Evolutionary conservation across 2,888 invertebrate genomes (phyloP).

Genomic region (Ormyrus pomaceus): DNA sequence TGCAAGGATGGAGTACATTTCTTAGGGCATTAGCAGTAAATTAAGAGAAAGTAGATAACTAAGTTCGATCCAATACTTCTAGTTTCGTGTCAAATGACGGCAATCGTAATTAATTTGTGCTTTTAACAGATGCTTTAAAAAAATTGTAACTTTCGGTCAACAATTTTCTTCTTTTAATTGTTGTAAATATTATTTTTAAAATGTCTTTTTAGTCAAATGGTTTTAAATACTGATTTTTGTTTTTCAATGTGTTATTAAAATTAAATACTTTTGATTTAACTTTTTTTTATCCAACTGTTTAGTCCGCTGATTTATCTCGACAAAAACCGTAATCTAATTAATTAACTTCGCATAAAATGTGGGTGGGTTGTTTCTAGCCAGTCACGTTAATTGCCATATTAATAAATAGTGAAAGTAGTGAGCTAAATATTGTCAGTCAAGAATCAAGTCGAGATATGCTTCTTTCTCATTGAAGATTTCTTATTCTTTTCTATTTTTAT

Average conservation of each 20-base stretch:
- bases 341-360: not conserved
- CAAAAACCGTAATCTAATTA: not conserved
- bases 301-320: too few relatives aligned
- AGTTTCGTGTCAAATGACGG: not conserved
- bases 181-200: too few relatives aligned
- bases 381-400: constrained; percentile 9
- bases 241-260: too few relatives aligned
- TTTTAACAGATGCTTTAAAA: not conserved
- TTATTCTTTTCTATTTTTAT: too few relatives aligned
- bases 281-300: too few relatives aligned
- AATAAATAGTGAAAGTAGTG: constrained; percentile 24
- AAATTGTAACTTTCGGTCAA: too few relatives aligned
- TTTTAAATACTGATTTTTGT: too few relatives aligned
- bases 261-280: too few relatives aligned
- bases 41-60: constrained; percentile 7
- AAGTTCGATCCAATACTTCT: not conserved
- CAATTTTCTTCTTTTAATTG: too few relatives aligned
- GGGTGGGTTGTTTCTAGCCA: not conserved
- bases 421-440: not conserved
- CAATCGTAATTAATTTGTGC: not conserved
- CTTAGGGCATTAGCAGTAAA: not conserved
- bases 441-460: not conserved
- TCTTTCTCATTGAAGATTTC: too few relatives aligned
- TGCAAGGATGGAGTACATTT: not conserved
- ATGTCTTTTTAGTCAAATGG: too few relatives aligned